phyloP scores from a whole-genome alignment of 2,888 invertebrate genomes.

The Tetranychus piercei region DNA sequence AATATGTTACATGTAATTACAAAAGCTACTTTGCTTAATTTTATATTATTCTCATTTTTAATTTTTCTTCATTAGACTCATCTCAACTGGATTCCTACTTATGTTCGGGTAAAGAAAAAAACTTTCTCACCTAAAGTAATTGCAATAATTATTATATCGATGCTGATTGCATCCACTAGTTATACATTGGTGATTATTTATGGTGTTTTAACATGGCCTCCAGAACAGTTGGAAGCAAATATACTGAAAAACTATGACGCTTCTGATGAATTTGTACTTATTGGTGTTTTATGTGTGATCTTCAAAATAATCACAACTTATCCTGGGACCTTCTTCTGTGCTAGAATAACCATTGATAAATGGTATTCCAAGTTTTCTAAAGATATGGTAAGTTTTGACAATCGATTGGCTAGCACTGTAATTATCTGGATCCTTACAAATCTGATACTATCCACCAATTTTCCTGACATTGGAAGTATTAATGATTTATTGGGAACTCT shows the following conservation, averaged over 20 bases:
- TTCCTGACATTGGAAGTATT: constrained; percentile 43
- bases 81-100: constrained; percentile 44
- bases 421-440: constrained; percentile 40
- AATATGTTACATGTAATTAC: background rate
- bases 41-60: background rate
- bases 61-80: constrained; percentile 37
- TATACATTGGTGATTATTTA: constrained; percentile 35
- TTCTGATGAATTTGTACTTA: constrained; percentile 31
- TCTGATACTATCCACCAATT: constrained; percentile 38
- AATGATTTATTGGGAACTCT: constrained; percentile 42
- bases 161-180: constrained; percentile 30
- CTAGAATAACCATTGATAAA: constrained; percentile 33
- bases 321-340: constrained; percentile 43
- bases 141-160: constrained; percentile 36
- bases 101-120: constrained; percentile 41
- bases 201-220: constrained; percentile 43
- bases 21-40: background rate
- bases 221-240: constrained; percentile 38
- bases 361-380: constrained; percentile 22
- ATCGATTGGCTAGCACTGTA: constrained; percentile 34
- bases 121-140: constrained; percentile 35
- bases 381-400: constrained; percentile 10
- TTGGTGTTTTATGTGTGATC: constrained; percentile 37
- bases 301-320: constrained; percentile 42
- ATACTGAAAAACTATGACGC: constrained; percentile 37